Evolutionary conservation across 1,140 invertebrate species (phyloP).

Genomic region (Drosophila gunungcola): DNA sequence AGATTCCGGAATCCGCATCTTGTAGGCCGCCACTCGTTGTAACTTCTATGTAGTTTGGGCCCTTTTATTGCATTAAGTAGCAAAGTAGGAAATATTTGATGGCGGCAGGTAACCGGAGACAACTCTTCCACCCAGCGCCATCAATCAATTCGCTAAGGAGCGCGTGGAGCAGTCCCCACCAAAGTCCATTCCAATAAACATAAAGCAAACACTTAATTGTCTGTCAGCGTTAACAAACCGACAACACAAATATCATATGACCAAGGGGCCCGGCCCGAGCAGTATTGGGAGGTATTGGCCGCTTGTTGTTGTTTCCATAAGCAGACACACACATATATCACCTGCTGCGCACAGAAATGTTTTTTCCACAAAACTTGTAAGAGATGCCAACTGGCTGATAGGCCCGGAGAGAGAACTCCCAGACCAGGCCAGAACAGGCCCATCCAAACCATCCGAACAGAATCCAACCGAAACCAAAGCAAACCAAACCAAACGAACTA

Average conservation of each 20-base stretch:
- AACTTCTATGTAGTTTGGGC: constrained; percentile 21
- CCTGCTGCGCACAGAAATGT: constrained; percentile 77
- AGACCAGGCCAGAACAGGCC: not conserved
- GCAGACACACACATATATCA: constrained; percentile 79
- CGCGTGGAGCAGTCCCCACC: constrained; percentile 44
- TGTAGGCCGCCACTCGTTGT: constrained; percentile 38
- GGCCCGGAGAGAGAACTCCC: constrained; percentile 52
- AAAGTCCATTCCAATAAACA: constrained; percentile 81
- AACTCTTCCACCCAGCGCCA: constrained; percentile 52
- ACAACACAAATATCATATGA: constrained; percentile 83
- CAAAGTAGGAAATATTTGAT: constrained; percentile 62
- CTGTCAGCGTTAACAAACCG: constrained; percentile 82
- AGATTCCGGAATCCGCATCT: constrained; percentile 8
- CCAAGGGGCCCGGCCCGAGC: constrained; percentile 32
- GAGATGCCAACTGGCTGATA: constrained; percentile 73
- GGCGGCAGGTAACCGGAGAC: constrained; percentile 52
- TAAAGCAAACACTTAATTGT: constrained; percentile 83
- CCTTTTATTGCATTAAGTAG: constrained; percentile 71
- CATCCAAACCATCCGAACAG: not conserved
- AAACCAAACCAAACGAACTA: constrained; percentile 24
- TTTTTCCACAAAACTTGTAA: constrained; percentile 82
- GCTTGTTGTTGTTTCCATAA: constrained; percentile 51
- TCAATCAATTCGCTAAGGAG: constrained; percentile 77
- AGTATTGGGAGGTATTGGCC: constrained; percentile 44
- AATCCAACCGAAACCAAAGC: not conserved